Base-by-base conservation (phyloP, 2,888 invertebrate species). In the Embidobia sp. region DNA sequence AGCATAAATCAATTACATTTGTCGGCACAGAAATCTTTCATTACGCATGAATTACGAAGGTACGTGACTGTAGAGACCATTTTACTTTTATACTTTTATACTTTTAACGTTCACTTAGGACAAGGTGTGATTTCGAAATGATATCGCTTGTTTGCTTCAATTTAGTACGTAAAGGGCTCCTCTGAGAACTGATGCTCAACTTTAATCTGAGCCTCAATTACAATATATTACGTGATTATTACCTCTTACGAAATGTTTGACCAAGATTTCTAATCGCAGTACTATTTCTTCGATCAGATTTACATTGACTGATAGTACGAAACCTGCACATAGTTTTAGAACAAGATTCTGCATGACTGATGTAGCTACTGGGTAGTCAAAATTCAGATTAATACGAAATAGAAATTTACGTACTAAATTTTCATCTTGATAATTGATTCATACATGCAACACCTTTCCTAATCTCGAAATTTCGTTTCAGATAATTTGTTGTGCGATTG, bases 241-340 rank as follows among this genome's bases (percentile, higher is more conserved):
- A 55, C 16, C 10, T 31, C 13, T 29, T 31, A 29, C 18, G 31
- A 42, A n/a, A 31, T 35, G 16, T n/a, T 57, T 27, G 19, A n/a
- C n/a, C n/a, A n/a, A n/a, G n/a, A n/a, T n/a, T n/a, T n/a, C n/a
- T n/a, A n/a, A n/a, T n/a, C n/a, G n/a, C n/a, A n/a, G n/a, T n/a
- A n/a, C n/a, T n/a, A n/a, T n/a, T n/a, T n/a, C n/a, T n/a, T n/a
- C n/a, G n/a, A n/a, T n/a, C n/a, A n/a, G n/a, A n/a, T n/a, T n/a
- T n/a, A n/a, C n/a, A n/a, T n/a, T n/a, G n/a, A n/a, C n/a, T 22
- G 26, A 37, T 37, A 37, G 29, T 19, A 40, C 22, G 15, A 55
- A 55, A 55, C 18, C 53, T 55, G 55, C 55, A 55, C 16, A 55
- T 55, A 55, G 40, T 35, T 27, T 40, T 55, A 57, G 42, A 18